These are phyloP conservation scores for Cordilura impudica DNA, from an alignment of 2,888 invertebrate species.

Conservation along the genomic window DNA sequence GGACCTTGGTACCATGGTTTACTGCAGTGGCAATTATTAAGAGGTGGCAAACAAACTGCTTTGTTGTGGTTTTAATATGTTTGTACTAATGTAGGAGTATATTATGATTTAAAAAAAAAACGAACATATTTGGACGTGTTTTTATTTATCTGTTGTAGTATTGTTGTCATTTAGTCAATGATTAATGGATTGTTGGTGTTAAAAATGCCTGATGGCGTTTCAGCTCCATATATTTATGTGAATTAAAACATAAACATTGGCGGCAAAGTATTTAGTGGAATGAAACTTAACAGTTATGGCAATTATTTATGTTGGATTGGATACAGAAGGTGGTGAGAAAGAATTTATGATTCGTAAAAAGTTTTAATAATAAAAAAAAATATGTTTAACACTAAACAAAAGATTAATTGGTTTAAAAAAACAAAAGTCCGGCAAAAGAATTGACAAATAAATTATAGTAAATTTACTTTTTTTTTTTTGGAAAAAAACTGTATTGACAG, in stretches of 20 bases:
- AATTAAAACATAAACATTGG: background rate
- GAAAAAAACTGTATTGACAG: too few species aligned
- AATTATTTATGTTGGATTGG: background rate
- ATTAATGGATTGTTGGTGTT: conserved; percentile 50
- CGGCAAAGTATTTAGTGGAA: background rate
- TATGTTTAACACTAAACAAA: background rate
- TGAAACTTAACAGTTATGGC: background rate
- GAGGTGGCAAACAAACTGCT: conserved; percentile 59
- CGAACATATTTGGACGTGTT: conserved; percentile 24
- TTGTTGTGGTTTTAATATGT: conserved; percentile 49
- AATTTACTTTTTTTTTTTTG: too few species aligned
- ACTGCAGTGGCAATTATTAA: conserved; percentile 36
- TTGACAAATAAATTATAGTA: too few species aligned
- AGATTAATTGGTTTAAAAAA: too few species aligned
- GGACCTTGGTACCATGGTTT: too few species aligned
- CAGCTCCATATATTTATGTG: background rate
- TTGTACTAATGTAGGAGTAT: conserved; percentile 9
- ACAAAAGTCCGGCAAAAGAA: too few species aligned
- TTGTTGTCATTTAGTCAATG: conserved; percentile 42
- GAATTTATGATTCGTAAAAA: background rate
- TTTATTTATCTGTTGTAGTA: conserved; percentile 32
- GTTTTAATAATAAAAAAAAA: background rate
- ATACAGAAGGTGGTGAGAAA: background rate
- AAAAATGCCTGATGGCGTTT: conserved; percentile 30
- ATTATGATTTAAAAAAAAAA: conserved; percentile 33